phyloP scores from a whole-genome alignment of 1,140 invertebrate species.

The Daktulosphaira vitifoliae region DNA sequence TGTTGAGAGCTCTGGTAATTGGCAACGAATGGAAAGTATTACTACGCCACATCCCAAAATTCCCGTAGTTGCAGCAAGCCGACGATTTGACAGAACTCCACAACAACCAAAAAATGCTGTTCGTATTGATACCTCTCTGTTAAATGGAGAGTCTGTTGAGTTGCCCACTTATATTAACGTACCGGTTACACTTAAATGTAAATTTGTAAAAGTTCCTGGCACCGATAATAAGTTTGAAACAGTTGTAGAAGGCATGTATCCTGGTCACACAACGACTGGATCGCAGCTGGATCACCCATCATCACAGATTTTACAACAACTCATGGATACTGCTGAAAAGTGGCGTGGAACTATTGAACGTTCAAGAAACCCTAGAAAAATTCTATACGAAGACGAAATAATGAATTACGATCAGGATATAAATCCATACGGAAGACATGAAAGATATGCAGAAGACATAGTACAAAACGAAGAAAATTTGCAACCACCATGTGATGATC shows the following conservation, averaged over 20 bases:
- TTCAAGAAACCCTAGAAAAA: no score
- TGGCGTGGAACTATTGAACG: background rate
- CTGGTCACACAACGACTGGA: background rate
- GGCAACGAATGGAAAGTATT: no score
- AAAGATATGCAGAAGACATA: background rate
- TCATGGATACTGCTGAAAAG: conserved; percentile 2
- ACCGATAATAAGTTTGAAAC: conserved; percentile 10
- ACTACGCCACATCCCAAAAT: no score
- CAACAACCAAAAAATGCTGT: background rate
- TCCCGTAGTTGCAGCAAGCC: no score
- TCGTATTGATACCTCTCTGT: background rate
- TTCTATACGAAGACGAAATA: no score
- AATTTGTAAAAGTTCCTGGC: background rate
- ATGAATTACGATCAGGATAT: no score
- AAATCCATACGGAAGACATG: background rate
- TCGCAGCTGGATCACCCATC: background rate
- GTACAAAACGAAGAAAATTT: no score
- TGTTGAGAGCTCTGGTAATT: no score
- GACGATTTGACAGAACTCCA: no score
- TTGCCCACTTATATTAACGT: conserved; percentile 18
- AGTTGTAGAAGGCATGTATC: conserved; percentile 12
- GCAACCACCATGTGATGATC: no score
- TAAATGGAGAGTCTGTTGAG: background rate
- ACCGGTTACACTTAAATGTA: conserved; percentile 10
- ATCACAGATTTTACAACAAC: background rate